These are phyloP conservation scores for Seira sanloemensis DNA, from an alignment of 2,888 invertebrate genomes.

Conservation along the genomic window DNA sequence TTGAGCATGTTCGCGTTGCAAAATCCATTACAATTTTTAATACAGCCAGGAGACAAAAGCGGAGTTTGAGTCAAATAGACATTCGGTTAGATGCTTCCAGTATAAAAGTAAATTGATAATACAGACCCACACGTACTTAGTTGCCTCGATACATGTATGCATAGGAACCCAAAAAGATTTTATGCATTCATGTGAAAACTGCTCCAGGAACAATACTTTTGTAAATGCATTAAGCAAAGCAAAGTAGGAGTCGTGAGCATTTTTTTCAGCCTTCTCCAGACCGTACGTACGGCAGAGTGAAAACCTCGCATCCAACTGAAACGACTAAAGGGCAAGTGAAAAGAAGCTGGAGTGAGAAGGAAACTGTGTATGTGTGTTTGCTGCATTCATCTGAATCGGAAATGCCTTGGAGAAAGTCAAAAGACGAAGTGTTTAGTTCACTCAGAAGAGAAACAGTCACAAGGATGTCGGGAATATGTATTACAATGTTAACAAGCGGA, in stretches of 20 bases:
- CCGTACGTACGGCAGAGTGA: too few species aligned
- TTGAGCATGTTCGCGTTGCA: too few species aligned
- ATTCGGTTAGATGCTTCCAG: too few species aligned
- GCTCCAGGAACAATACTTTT: not conserved
- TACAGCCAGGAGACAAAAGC: too few species aligned
- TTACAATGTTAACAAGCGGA: not conserved
- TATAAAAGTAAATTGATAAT: too few species aligned
- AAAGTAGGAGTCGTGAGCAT: not conserved
- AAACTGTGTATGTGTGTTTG: not conserved
- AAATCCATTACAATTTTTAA: too few species aligned
- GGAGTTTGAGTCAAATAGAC: too few species aligned
- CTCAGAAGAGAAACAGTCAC: not conserved
- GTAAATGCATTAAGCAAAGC: not conserved
- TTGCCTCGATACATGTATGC: not conserved
- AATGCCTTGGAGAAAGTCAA: not conserved
- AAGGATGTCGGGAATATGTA: not conserved
- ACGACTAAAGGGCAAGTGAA: not conserved
- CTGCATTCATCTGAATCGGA: not conserved
- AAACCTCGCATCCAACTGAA: not conserved
- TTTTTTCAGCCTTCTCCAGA: too few species aligned
- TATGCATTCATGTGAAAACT: not conserved
- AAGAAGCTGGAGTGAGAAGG: not conserved
- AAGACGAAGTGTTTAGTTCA: not conserved
- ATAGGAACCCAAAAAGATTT: not conserved
- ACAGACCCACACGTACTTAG: too few species aligned